Evolutionary conservation across 2,888 invertebrate species (phyloP).

Genomic region (Caenorhabditis panamensis): DNA sequence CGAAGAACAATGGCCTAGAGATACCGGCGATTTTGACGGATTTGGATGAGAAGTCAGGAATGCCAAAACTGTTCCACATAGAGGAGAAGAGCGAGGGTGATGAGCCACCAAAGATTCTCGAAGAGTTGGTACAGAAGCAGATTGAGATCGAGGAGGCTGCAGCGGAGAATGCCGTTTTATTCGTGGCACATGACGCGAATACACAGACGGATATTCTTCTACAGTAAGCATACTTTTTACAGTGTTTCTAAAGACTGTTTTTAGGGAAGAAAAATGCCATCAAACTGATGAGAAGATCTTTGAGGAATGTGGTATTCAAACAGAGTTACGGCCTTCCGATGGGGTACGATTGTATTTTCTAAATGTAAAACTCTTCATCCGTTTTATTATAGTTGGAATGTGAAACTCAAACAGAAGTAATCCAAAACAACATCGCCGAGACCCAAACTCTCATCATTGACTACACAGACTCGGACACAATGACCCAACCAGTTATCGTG

Average conservation of each 20-base stretch:
- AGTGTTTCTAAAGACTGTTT: slow-evolving; percentile 28
- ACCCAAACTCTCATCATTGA: slow-evolving; percentile 70
- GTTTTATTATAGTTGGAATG: slow-evolving; percentile 45
- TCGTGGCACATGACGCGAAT: slow-evolving; percentile 71
- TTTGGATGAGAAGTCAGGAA: slow-evolving; percentile 76
- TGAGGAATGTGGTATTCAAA: slow-evolving; percentile 62
- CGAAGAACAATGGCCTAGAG: slow-evolving; percentile 78
- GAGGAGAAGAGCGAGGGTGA: slow-evolving; percentile 68
- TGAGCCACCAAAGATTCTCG: slow-evolving; percentile 62
- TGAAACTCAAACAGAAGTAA: slow-evolving; percentile 67
- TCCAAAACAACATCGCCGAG: slow-evolving; percentile 62
- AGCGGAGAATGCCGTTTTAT: slow-evolving; percentile 49
- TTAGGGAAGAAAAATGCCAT: slow-evolving; percentile 74
- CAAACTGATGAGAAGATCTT: slow-evolving; percentile 74
- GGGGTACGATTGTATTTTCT: slow-evolving; percentile 32
- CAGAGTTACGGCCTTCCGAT: slow-evolving; percentile 51
- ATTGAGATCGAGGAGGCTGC: slow-evolving; percentile 65
- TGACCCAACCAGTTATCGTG: slow-evolving; percentile 57
- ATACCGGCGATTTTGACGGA: slow-evolving; percentile 79
- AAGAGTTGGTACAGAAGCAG: slow-evolving; percentile 74
- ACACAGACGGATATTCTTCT: slow-evolving; percentile 73
- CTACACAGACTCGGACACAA: slow-evolving; percentile 65
- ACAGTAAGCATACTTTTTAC: slow-evolving; percentile 65
- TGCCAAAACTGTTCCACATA: slow-evolving; percentile 77
- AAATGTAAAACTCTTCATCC: not conserved